These are phyloP conservation scores for Glyphotaelius pellucidus DNA, from an alignment of 2,888 invertebrate species.

Conservation along the genomic window DNA sequence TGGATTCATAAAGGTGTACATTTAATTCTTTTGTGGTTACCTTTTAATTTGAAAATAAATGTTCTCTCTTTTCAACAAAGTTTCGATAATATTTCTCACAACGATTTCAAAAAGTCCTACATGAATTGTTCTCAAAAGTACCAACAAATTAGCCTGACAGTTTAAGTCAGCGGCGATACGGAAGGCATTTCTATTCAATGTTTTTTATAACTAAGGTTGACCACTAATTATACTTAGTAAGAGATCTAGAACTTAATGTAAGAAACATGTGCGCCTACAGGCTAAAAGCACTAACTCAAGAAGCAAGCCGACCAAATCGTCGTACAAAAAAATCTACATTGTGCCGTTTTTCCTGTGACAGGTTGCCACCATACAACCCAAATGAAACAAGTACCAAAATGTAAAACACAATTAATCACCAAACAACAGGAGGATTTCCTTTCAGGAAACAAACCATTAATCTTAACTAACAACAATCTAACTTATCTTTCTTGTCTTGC, in stretches of 20 bases:
- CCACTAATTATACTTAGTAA: too few relatives aligned
- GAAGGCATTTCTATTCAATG: too few relatives aligned
- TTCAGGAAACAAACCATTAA: conserved; percentile 15
- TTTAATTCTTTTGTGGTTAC: too few relatives aligned
- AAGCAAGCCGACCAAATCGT: background rate
- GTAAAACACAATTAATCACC: conserved; percentile 25
- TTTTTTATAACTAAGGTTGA: too few relatives aligned
- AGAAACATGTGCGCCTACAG: background rate
- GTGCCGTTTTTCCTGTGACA: background rate
- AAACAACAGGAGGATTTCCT: conserved; percentile 11
- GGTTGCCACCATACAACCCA: background rate
- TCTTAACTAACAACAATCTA: conserved; percentile 23
- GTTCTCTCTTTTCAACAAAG: too few relatives aligned
- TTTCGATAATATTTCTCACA: too few relatives aligned
- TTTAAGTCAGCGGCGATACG: too few relatives aligned
- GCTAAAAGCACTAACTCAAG: background rate
- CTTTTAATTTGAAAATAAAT: too few relatives aligned
- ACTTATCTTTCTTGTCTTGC: conserved; percentile 37
- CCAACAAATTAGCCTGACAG: too few relatives aligned
- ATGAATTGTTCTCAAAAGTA: too few relatives aligned
- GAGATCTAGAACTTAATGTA: background rate
- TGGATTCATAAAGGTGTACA: too few relatives aligned
- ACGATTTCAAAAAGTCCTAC: too few relatives aligned
- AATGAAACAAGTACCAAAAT: background rate
- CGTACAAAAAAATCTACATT: background rate